These are phyloP conservation scores for Gavialis gangeticus DNA, from an alignment of 2,113 vertebrate species.

Conservation along the genomic window DNA sequence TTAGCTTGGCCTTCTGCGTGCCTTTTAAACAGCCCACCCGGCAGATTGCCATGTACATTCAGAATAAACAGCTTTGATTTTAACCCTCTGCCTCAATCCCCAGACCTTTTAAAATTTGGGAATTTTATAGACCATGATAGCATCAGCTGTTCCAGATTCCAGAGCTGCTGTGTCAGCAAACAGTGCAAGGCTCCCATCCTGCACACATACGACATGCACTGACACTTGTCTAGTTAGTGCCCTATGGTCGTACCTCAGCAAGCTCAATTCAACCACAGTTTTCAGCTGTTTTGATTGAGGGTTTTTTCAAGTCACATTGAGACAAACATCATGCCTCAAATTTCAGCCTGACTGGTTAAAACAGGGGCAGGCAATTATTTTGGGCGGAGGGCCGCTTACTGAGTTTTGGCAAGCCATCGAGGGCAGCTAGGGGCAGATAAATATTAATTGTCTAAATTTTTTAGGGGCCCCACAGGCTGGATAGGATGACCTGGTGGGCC, in stretches of 20 bases:
- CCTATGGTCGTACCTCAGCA: background rate
- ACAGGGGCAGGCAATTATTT: no score
- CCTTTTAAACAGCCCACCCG: background rate
- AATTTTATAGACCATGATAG: background rate
- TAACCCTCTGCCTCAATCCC: background rate
- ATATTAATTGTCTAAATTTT: background rate
- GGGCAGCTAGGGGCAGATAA: no score
- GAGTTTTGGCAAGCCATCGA: no score
- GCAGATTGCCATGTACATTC: background rate
- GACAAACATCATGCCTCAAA: background rate
- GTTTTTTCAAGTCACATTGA: background rate
- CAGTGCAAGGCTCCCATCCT: accelerated
- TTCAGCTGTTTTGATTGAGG: slow-evolving; percentile 39
- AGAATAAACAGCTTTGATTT: background rate
- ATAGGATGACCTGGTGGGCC: background rate
- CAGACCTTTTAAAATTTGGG: background rate
- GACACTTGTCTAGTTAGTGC: slow-evolving; percentile 4
- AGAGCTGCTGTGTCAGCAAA: background rate
- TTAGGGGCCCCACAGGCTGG: background rate
- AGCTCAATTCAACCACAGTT: slow-evolving; percentile 44
- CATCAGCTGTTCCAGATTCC: background rate
- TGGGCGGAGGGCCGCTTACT: no score
- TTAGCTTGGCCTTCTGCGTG: background rate
- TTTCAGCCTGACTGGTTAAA: background rate
- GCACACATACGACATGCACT: accelerated